These are phyloP conservation scores for Microcebus tavaratra DNA, from an alignment of 2,113 vertebrate genomes.

Conservation along the genomic window DNA sequence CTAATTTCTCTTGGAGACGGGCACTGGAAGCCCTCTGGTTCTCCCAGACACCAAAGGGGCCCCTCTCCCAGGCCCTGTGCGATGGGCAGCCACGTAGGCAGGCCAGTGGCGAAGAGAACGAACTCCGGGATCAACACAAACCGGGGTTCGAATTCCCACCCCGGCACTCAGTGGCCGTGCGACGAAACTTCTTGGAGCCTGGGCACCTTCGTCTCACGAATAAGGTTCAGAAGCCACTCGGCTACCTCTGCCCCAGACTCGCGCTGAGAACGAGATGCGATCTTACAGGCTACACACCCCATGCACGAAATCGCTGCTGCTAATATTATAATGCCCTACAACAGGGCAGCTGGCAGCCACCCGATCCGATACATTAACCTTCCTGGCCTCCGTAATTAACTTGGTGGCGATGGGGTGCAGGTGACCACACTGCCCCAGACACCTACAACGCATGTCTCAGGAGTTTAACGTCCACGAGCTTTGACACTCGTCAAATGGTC, in stretches of 20 bases:
- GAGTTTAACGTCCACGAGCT: background rate
- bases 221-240: accelerated
- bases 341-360: background rate
- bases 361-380: background rate
- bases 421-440: background rate
- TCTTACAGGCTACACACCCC: background rate
- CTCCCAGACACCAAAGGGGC: background rate
- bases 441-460: accelerated
- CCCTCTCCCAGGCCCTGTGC: background rate
- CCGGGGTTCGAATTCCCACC: background rate
- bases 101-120: background rate
- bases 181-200: background rate
- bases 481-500: background rate
- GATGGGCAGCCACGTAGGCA: background rate
- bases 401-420: background rate
- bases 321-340: background rate
- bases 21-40: background rate
- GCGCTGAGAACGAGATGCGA: background rate
- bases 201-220: background rate
- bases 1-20: background rate
- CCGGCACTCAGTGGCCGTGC: background rate
- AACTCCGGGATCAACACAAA: background rate
- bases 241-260: background rate
- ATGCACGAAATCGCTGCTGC: background rate
- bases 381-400: background rate